A percentile compares a stretch with the other conserved stretches of the same genome.
These are phyloP conservation scores for Mohoua ochrocephala DNA, from an alignment of 2,113 vertebrate genomes.

Conservation along the genomic window DNA sequence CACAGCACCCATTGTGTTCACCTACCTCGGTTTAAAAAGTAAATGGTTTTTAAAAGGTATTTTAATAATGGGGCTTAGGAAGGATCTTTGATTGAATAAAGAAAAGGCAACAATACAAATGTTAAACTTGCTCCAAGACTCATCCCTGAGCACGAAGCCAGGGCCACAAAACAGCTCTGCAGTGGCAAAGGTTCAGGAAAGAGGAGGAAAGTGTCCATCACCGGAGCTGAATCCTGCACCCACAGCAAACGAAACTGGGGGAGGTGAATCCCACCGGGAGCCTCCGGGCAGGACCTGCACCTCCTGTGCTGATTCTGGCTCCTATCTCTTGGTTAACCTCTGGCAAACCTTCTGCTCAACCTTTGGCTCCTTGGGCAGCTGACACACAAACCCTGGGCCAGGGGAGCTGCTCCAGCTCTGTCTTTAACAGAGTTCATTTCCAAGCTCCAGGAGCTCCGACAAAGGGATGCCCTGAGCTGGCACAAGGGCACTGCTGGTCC, in stretches of 20 bases:
- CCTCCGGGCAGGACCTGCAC: accelerated
- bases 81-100: background rate
- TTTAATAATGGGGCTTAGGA: background rate
- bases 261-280: background rate
- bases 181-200: background rate
- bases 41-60: background rate
- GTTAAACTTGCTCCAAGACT: background rate
- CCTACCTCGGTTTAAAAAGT: background rate
- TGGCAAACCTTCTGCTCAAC: background rate
- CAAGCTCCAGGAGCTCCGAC: accelerated
- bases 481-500: accelerated
- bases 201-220: background rate
- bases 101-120: background rate
- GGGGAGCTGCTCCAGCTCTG: accelerated
- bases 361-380: background rate
- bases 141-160: background rate
- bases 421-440: accelerated
- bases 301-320: background rate
- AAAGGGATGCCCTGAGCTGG: background rate
- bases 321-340: accelerated
- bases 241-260: accelerated
- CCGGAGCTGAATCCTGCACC: background rate
- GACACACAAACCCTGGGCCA: accelerated
- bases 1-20: background rate
- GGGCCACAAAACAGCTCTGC: background rate